Conservation (phyloP, 2,797 vertebrate genomes). For the Sebastes alutus region DNA sequence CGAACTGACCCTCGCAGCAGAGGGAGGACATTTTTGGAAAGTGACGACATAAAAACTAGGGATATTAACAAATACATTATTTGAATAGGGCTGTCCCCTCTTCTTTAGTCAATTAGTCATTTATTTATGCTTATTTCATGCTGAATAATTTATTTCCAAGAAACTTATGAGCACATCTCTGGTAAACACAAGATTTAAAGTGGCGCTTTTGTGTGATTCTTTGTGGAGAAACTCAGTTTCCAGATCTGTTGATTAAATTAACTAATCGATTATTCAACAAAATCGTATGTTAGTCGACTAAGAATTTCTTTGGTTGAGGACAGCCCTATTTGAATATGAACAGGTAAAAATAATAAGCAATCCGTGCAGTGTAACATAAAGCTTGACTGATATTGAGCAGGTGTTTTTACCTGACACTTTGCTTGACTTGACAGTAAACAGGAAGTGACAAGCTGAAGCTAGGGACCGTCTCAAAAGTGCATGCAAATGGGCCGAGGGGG, state of each 20-base stretch:
- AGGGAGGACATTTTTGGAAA: not conserved
- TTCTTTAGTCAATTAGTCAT: too few species aligned
- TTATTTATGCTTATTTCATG: too few species aligned
- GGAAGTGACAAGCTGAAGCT: not conserved
- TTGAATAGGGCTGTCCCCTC: not conserved
- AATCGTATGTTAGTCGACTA: fast-evolving
- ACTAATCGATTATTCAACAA: fast-evolving
- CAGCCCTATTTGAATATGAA: not conserved
- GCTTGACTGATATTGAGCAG: not conserved
- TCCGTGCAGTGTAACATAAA: not conserved
- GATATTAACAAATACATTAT: not conserved
- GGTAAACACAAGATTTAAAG: too few species aligned
- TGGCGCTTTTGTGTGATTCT: too few species aligned
- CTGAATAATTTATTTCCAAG: too few species aligned
- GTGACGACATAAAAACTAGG: not conserved
- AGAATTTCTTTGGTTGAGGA: too few species aligned
- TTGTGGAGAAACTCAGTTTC: too few species aligned
- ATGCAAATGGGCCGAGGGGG: not conserved
- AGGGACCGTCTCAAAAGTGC: not conserved
- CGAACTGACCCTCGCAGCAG: not conserved
- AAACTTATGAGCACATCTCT: too few species aligned
- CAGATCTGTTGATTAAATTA: too few species aligned
- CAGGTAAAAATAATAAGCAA: not conserved
- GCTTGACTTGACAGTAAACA: not conserved
- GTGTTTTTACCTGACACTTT: not conserved